Evolutionary conservation across 2,113 vertebrate species (phyloP), one percentile per base, ranked within the genome.

Genomic region (Anarrhichthys ocellatus): DNA sequence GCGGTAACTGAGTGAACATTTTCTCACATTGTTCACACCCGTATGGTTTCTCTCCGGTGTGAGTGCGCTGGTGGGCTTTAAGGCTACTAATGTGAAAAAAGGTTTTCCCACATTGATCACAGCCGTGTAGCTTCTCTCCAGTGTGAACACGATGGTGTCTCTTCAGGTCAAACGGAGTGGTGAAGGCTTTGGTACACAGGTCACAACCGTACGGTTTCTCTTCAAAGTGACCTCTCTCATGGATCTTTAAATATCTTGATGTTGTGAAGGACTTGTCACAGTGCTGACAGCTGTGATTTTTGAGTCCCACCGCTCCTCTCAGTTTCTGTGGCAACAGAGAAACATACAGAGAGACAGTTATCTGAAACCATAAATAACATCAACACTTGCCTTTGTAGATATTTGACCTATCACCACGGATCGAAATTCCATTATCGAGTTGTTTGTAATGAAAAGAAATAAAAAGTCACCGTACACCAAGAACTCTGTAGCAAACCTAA

Each of bases 161-260:
- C 8, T 22, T 65, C 10, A 7, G n/a, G 0, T 50, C 48, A 50
- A 20, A 50, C 6, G 48, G 48, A 20, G 48, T 20, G 40, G 48
- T 22, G 40, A 44, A 29, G 4, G 24, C 6, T 22, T 24, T 15
- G 1, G 24, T 17, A 2, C 65, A 67, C 1, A 5, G 6, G 42
- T 67, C 65, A 44, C 65, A 67, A 22, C n/a, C 18, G 4, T 46
- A 46, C 7, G 24, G 65, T 67, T 67, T 67, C 65, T 67, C 65
- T 10, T 15, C 42, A 0, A 17, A 18, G 40, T 68, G 42, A 32
- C 4, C 8, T 10, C 65, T 46, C 42, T 67, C 32, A 18, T 48
- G 65, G 36, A 63, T 50, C 48, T 50, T 50, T 50, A 50, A 50
- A 50, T 50, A 50, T 20, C 48, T 50, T 5, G 29, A 32, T 1